Percentiles rank a stretch among this genome's conserved stretches.
These are phyloP conservation scores for Nebria ingens DNA, from an alignment of 1,140 invertebrate genomes.

Conservation along the genomic window DNA sequence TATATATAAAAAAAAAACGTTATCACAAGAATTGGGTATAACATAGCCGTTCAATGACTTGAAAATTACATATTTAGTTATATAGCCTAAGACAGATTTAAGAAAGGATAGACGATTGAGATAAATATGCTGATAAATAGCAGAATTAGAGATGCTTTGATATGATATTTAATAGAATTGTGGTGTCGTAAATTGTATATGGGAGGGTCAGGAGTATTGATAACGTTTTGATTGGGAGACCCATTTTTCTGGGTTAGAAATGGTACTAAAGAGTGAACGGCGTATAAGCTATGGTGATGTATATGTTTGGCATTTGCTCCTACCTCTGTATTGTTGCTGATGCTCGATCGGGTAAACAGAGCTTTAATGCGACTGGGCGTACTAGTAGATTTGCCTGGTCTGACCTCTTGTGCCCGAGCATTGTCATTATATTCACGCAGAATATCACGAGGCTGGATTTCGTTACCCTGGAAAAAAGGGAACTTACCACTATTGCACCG, in stretches of 20 bases:
- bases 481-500: too few relatives aligned
- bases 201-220: background rate
- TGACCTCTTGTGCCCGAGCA: constrained; percentile 22
- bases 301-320: background rate
- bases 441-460: constrained; percentile 25
- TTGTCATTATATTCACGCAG: constrained; percentile 27
- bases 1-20: too few relatives aligned
- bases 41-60: too few relatives aligned
- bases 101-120: background rate
- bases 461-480: constrained; percentile 46
- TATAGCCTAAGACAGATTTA: background rate
- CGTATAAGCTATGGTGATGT: background rate
- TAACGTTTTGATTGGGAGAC: background rate
- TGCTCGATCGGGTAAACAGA: constrained; percentile 18
- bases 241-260: background rate
- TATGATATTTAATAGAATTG: background rate
- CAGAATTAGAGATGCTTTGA: background rate
- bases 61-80: background rate
- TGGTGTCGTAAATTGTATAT: background rate
- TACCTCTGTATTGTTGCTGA: constrained; percentile 15
- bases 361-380: constrained; percentile 19
- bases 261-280: background rate
- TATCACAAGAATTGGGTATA: too few relatives aligned
- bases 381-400: constrained; percentile 2
- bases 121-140: background rate